Conservation (phyloP, 2,888 invertebrate genomes). For the Phyllotreta cruciferae region DNA sequence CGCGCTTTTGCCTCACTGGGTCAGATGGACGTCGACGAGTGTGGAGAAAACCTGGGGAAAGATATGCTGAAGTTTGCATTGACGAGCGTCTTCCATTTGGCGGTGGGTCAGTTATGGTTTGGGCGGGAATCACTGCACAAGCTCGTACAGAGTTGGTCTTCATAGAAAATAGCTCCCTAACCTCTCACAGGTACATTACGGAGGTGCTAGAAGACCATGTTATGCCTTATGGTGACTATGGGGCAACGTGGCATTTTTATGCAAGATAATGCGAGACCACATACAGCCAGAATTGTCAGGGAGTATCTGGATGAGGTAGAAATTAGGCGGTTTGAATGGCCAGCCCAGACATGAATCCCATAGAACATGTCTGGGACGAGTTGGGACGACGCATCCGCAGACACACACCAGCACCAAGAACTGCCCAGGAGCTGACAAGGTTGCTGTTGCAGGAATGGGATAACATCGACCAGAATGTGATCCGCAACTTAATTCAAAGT, state of each 20-base stretch:
- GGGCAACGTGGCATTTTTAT: background rate
- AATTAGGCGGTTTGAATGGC: no score
- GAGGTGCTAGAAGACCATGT: conserved; percentile 37
- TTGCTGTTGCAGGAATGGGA: conserved; percentile 39
- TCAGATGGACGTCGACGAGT: background rate
- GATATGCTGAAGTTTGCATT: no score
- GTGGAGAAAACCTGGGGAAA: background rate
- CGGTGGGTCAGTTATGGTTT: no score
- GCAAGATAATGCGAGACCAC: no score
- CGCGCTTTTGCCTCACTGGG: background rate
- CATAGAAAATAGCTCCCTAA: conserved; percentile 37
- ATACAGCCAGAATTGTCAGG: no score
- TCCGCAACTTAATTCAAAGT: conserved; percentile 33
- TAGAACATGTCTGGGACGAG: conserved; percentile 3
- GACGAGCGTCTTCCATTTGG: no score
- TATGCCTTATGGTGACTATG: conserved; percentile 31
- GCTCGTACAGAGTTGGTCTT: no score
- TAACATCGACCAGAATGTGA: conserved; percentile 42
- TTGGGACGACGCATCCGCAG: background rate
- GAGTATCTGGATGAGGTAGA: no score
- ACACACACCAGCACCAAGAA: background rate
- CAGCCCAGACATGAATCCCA: conserved; percentile 34
- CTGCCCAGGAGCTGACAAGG: conserved; percentile 15
- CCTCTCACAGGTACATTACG: conserved; percentile 39
- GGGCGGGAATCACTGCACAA: no score